Percentiles rank a stretch among this genome's conserved stretches.
Evolutionary conservation across 2,113 vertebrate genomes (phyloP).

Genomic region (Acinonyx jubatus): DNA sequence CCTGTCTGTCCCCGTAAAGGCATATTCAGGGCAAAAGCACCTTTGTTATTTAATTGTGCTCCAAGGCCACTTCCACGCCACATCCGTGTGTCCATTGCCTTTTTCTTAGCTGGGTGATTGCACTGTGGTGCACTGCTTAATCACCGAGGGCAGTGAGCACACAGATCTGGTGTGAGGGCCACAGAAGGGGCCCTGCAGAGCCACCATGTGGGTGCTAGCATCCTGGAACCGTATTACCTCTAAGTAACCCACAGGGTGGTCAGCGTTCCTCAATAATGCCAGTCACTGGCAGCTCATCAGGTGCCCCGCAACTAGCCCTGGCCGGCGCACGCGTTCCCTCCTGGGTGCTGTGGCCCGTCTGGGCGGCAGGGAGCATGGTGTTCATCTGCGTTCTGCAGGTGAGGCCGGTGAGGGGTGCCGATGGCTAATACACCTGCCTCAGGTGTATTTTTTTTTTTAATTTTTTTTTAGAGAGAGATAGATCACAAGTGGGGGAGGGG

Average conservation of each 20-base stretch:
- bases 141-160: accelerated
- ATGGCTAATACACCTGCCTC: too few species aligned
- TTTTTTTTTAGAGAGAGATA: too few species aligned
- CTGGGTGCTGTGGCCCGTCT: accelerated
- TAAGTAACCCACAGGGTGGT: accelerated
- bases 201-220: accelerated
- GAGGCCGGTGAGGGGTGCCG: neutral
- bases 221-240: accelerated
- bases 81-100: accelerated
- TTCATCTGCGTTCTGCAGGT: accelerated
- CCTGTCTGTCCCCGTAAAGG: neutral
- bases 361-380: accelerated
- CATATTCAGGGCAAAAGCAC: accelerated
- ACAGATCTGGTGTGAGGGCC: accelerated
- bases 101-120: accelerated
- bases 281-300: accelerated
- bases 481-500: too few species aligned
- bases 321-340: accelerated
- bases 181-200: accelerated
- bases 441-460: neutral
- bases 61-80: accelerated
- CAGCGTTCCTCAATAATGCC: accelerated
- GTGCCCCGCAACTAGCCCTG: accelerated
- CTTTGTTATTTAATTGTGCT: accelerated
- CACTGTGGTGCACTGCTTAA: accelerated